phyloP scores from a whole-genome alignment of 2,797 vertebrate species.

The Furcifer pardalis region DNA sequence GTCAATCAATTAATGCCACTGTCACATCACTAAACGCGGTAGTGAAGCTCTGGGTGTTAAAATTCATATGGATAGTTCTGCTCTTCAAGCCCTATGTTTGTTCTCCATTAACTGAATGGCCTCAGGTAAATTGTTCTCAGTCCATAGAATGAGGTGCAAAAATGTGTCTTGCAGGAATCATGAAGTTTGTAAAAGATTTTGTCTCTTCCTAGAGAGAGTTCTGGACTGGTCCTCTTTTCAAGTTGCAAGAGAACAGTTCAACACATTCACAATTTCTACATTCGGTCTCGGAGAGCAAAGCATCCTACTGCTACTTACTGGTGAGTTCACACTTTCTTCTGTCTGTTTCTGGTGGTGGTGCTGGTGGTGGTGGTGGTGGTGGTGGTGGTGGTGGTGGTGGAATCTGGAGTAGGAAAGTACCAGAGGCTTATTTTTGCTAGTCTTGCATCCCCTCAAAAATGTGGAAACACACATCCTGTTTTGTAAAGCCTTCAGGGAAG shows the following conservation, averaged over 20 bases:
- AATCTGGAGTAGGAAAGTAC: no score
- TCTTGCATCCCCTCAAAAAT: no score
- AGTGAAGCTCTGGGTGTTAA: no score
- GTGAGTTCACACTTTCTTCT: background rate
- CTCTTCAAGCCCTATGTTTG: background rate
- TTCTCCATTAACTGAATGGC: background rate
- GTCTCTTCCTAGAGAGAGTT: conserved; percentile 65
- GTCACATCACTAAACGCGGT: no score
- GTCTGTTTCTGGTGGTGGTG: background rate
- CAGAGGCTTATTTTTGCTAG: background rate
- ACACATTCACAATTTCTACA: conserved; percentile 70
- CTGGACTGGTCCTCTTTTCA: conserved; percentile 79
- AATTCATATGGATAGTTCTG: no score
- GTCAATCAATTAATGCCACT: no score
- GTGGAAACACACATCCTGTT: no score
- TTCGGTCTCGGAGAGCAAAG: conserved; percentile 39
- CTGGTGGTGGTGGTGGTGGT: no score
- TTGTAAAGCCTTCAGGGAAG: no score
- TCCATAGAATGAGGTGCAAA: background rate
- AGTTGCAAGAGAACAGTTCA: conserved; percentile 63
- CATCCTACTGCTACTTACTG: conserved; percentile 65
- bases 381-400: background rate
- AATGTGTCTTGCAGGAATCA: background rate
- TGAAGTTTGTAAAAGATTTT: background rate
- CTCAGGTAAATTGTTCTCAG: background rate